Evolutionary conservation across 2,888 invertebrate genomes (phyloP).

Genomic region (Standfussiana lucernea): DNA sequence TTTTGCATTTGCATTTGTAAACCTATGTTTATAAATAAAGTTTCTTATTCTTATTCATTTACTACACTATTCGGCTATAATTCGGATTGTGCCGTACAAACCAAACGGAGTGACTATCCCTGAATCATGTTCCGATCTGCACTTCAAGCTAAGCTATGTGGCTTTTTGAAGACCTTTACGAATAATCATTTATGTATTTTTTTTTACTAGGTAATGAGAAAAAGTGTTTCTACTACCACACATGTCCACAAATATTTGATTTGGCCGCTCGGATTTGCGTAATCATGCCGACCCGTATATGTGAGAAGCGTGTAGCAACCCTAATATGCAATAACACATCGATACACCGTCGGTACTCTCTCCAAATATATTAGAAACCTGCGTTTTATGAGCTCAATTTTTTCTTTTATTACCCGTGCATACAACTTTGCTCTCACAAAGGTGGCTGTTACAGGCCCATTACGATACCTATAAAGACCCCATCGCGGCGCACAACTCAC

Average conservation of each 20-base stretch:
- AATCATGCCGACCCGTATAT: background rate
- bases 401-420: slow-evolving; percentile 51
- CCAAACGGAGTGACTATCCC: background rate
- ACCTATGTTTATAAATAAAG: too few relatives aligned
- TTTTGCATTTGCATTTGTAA: too few relatives aligned
- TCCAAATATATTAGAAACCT: slow-evolving; percentile 42
- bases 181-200: background rate
- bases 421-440: slow-evolving; percentile 63
- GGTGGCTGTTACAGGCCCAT: slow-evolving; percentile 48
- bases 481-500: slow-evolving; percentile 49
- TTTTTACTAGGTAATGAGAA: background rate
- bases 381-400: slow-evolving; percentile 56
- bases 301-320: background rate
- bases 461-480: slow-evolving; percentile 52
- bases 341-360: slow-evolving; percentile 23
- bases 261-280: background rate
- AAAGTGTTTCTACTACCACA: background rate
- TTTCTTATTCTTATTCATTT: too few relatives aligned
- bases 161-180: background rate
- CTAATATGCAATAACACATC: slow-evolving; percentile 31
- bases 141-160: background rate
- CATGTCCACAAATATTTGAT: background rate
- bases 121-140: background rate
- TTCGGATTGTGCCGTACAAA: background rate
- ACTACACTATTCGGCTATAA: background rate